These are phyloP conservation scores for Microtus ochrogaster DNA, from an alignment of 2,113 vertebrate genomes.

Conservation along the genomic window DNA sequence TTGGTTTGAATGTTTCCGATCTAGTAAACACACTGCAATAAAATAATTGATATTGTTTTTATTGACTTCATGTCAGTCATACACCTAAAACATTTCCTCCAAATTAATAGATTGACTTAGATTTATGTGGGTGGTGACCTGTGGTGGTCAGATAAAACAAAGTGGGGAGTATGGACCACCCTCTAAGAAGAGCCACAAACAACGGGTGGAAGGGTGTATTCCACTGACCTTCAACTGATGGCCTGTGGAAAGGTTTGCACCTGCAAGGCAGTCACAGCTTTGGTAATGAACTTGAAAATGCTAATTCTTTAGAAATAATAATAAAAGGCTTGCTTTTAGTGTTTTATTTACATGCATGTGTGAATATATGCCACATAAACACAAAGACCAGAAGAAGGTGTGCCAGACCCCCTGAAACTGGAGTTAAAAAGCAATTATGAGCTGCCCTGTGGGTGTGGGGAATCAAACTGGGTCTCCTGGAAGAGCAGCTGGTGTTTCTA, in stretches of 20 bases:
- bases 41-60: conserved; percentile 48
- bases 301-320: neutral
- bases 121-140: neutral
- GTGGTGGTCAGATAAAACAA: neutral
- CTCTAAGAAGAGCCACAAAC: neutral
- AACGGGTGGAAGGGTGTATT: neutral
- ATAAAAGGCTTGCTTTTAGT: neutral
- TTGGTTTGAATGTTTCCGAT: conserved; percentile 40
- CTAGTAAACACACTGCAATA: neutral
- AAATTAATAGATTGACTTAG: neutral
- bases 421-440: neutral
- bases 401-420: neutral
- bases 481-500: neutral
- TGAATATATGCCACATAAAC: neutral
- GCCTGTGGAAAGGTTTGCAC: neutral
- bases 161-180: neutral
- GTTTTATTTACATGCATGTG: neutral
- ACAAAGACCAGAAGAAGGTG: neutral
- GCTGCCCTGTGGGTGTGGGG: neutral
- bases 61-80: conserved; percentile 35
- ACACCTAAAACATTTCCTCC: conserved; percentile 36
- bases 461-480: neutral
- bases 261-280: neutral
- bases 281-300: conserved; percentile 18
- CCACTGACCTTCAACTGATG: neutral